Conservation (phyloP, 2,797 vertebrate genomes). For the Amniataba percoides region DNA sequence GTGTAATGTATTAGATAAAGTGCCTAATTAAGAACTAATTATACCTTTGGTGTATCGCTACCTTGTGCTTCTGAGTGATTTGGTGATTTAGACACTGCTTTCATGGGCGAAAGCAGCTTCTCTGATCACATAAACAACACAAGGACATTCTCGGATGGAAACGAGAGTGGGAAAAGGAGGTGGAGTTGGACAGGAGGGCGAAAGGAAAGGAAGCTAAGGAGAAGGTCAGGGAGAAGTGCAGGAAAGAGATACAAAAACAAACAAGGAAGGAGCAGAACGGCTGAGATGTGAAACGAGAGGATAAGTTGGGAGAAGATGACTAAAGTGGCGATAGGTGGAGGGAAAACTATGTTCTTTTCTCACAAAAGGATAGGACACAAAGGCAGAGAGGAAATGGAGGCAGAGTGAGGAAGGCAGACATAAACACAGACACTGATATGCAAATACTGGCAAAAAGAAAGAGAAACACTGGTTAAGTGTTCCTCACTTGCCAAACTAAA, state of each 20-base stretch:
- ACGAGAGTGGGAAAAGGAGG: slow-evolving; percentile 39
- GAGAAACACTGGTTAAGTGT: slow-evolving; percentile 47
- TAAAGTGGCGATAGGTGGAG: slow-evolving; percentile 29
- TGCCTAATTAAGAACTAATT: slow-evolving; percentile 84
- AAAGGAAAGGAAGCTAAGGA: slow-evolving; percentile 36
- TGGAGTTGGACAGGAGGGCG: slow-evolving; percentile 26
- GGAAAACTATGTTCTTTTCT: slow-evolving; percentile 41
- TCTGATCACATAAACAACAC: slow-evolving; percentile 69
- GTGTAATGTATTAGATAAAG: slow-evolving; percentile 79
- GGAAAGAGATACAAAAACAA: slow-evolving; percentile 23
- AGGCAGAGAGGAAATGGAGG: slow-evolving; percentile 48
- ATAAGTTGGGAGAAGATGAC: slow-evolving; percentile 23
- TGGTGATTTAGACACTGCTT: slow-evolving; percentile 70
- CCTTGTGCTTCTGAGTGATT: slow-evolving; percentile 74
- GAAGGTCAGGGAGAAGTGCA: slow-evolving; percentile 51
- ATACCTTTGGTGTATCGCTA: slow-evolving; percentile 74
- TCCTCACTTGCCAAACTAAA: slow-evolving; percentile 55
- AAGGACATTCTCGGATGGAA: slow-evolving; percentile 62
- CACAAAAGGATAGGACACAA: slow-evolving; percentile 37
- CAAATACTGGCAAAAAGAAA: slow-evolving; percentile 53
- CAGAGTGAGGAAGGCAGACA: slow-evolving; percentile 49
- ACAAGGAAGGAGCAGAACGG: slow-evolving; percentile 30
- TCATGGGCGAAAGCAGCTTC: slow-evolving; percentile 64
- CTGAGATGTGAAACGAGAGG: slow-evolving; percentile 28
- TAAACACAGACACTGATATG: slow-evolving; percentile 62